These are phyloP conservation scores for Drosophila eohydei DNA, from an alignment of 2,888 invertebrate species.

Conservation along the genomic window DNA sequence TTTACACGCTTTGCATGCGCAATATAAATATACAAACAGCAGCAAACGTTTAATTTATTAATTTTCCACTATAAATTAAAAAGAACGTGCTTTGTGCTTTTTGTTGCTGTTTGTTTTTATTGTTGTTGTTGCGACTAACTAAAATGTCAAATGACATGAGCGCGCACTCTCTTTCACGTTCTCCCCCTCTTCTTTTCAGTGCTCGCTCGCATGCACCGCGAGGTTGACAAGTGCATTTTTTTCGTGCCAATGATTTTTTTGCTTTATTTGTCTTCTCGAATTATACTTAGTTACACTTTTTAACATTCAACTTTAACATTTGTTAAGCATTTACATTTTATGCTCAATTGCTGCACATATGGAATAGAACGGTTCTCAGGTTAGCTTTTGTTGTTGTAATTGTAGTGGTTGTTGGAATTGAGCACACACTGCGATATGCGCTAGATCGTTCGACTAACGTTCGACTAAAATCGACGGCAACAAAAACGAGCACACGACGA, in stretches of 20 bases:
- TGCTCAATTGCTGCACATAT: slow-evolving; percentile 65
- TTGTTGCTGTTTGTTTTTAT: slow-evolving; percentile 31
- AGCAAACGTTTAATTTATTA: slow-evolving; percentile 49
- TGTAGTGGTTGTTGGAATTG: slow-evolving; percentile 46
- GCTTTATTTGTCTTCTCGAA: slow-evolving; percentile 10
- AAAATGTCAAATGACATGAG: slow-evolving; percentile 53
- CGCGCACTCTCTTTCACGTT: slow-evolving; percentile 7
- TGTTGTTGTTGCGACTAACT: slow-evolving; percentile 38
- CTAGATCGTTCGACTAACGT: slow-evolving; percentile 67
- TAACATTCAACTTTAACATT: slow-evolving; percentile 17
- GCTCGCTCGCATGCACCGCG: slow-evolving; percentile 40
- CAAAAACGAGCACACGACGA: slow-evolving; percentile 30
- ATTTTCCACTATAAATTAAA: slow-evolving; percentile 60
- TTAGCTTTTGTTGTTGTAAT: slow-evolving; percentile 27
- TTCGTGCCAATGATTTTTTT: slow-evolving; percentile 45
- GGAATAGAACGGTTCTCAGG: slow-evolving; percentile 38
- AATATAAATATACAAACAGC: slow-evolving; percentile 6
- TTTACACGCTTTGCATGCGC: slow-evolving; percentile 41
- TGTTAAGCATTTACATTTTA: slow-evolving; percentile 44
- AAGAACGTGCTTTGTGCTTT: slow-evolving; percentile 37
- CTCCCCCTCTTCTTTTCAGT: slow-evolving; percentile 4
- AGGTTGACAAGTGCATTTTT: slow-evolving; percentile 58
- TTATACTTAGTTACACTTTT: slow-evolving; percentile 15
- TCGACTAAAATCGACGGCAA: slow-evolving; percentile 32
- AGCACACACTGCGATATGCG: slow-evolving; percentile 55